A percentile compares a stretch with the other conserved stretches of the same genome.
Evolutionary conservation across 2,888 invertebrate genomes (phyloP).

Genomic region (Lottia scabra): DNA sequence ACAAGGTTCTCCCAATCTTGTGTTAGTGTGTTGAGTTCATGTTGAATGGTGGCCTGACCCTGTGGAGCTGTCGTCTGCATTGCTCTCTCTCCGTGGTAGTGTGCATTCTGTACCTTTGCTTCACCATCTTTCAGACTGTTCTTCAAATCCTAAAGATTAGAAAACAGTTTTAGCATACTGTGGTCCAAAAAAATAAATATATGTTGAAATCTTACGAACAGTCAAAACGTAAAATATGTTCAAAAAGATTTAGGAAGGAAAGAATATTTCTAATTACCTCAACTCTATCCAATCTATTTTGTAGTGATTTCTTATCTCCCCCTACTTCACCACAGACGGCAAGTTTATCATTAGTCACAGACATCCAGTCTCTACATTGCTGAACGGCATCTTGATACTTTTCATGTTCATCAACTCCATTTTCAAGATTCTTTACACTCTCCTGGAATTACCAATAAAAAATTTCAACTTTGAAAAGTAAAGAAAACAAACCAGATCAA

Average conservation of each 20-base stretch:
- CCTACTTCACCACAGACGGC: slow-evolving; percentile 85
- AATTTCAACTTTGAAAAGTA: no score
- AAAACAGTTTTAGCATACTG: neutral
- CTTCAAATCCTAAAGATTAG: slow-evolving; percentile 54
- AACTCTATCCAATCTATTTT: slow-evolving; percentile 66
- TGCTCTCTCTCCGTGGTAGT: slow-evolving; percentile 88
- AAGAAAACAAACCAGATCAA: no score
- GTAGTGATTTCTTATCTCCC: slow-evolving; percentile 84
- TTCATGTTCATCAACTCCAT: slow-evolving; percentile 61
- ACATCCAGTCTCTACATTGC: slow-evolving; percentile 87
- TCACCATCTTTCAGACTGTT: slow-evolving; percentile 57
- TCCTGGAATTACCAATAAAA: slow-evolving; percentile 35
- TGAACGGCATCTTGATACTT: slow-evolving; percentile 71
- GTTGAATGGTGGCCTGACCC: slow-evolving; percentile 90
- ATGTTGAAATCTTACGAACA: no score
- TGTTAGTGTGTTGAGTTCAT: slow-evolving; percentile 82
- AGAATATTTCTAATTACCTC: slow-evolving; percentile 32
- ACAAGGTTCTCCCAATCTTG: slow-evolving; percentile 89
- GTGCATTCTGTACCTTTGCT: slow-evolving; percentile 83
- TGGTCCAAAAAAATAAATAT: no score
- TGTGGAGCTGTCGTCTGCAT: slow-evolving; percentile 93
- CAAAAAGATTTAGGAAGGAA: no score
- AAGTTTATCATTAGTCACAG: slow-evolving; percentile 82
- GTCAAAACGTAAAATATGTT: no score
- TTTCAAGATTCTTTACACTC: slow-evolving; percentile 53